phyloP scores from a whole-genome alignment of 1,140 invertebrate species.

The Mycetomoellerius zeteki region DNA sequence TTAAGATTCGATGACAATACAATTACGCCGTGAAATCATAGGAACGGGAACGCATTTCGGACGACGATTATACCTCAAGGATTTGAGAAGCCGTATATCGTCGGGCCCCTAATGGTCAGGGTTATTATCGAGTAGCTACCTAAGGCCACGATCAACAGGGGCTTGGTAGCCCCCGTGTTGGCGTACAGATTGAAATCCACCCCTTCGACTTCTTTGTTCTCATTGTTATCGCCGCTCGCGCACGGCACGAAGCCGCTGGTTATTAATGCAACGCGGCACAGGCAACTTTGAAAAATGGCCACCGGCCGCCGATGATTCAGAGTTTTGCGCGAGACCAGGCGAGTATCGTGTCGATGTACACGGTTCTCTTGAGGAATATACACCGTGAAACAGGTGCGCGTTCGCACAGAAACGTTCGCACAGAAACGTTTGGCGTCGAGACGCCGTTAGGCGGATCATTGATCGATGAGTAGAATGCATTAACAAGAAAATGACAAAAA shows the following conservation, averaged over 20 bases:
- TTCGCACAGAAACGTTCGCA: conserved; percentile 66
- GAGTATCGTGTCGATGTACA: conserved; percentile 68
- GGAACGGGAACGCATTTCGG: not conserved
- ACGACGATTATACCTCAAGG: conserved; percentile 50
- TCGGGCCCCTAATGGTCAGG: conserved; percentile 62
- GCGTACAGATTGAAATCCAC: conserved; percentile 77
- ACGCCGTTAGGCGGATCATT: conserved; percentile 47
- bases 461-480: conserved; percentile 54
- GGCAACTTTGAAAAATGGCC: conserved; percentile 77
- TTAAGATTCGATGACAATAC: conserved; percentile 19
- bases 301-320: conserved; percentile 74
- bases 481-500: conserved; percentile 45
- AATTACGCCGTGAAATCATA: conserved; percentile 23
- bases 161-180: conserved; percentile 57
- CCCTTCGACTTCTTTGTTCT: conserved; percentile 74
- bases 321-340: conserved; percentile 72
- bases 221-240: conserved; percentile 74
- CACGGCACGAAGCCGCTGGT: conserved; percentile 75
- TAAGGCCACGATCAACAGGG: conserved; percentile 45
- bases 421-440: conserved; percentile 29
- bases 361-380: conserved; percentile 71
- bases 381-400: conserved; percentile 71
- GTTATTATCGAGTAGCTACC: conserved; percentile 66
- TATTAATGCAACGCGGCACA: conserved; percentile 74
- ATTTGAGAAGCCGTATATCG: conserved; percentile 56